Conservation (phyloP, 2,888 invertebrate genomes). For the Chymomyza procnemis region DNA sequence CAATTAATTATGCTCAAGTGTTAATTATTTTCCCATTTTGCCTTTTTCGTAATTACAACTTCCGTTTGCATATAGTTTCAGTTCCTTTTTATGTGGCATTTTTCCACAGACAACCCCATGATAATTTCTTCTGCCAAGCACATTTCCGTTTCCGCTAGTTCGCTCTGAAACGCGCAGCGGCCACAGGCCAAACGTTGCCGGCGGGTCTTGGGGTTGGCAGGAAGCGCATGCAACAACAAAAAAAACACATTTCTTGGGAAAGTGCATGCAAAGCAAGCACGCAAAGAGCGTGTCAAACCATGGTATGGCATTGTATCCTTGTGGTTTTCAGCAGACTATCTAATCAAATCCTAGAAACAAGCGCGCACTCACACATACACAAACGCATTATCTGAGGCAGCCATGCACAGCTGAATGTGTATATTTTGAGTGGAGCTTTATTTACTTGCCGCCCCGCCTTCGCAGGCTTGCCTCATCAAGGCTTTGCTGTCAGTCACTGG, state of each 20-base stretch:
- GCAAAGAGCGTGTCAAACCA: background rate
- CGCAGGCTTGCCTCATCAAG: background rate
- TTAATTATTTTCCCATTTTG: slow-evolving; percentile 69
- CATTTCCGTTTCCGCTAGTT: slow-evolving; percentile 64
- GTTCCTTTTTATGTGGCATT: slow-evolving; percentile 15
- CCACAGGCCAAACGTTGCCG: too few species aligned
- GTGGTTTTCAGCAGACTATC: background rate
- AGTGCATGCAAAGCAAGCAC: background rate
- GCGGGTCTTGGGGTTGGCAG: too few species aligned
- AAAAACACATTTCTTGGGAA: background rate
- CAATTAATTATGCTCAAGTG: slow-evolving; percentile 71
- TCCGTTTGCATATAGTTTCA: slow-evolving; percentile 43
- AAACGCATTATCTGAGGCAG: background rate
- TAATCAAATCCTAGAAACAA: background rate
- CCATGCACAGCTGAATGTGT: background rate
- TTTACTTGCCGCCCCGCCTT: background rate
- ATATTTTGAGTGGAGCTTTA: background rate
- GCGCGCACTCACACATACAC: background rate
- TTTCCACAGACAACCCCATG: slow-evolving; percentile 39
- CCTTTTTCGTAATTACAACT: slow-evolving; percentile 67
- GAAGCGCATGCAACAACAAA: background rate
- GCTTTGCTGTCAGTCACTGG: slow-evolving; percentile 4
- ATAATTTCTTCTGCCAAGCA: slow-evolving; percentile 67
- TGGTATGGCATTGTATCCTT: background rate
- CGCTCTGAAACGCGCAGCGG: background rate